Base-by-base conservation (phyloP, 2,888 invertebrate species). In the Caenorhabditis virilis region DNA sequence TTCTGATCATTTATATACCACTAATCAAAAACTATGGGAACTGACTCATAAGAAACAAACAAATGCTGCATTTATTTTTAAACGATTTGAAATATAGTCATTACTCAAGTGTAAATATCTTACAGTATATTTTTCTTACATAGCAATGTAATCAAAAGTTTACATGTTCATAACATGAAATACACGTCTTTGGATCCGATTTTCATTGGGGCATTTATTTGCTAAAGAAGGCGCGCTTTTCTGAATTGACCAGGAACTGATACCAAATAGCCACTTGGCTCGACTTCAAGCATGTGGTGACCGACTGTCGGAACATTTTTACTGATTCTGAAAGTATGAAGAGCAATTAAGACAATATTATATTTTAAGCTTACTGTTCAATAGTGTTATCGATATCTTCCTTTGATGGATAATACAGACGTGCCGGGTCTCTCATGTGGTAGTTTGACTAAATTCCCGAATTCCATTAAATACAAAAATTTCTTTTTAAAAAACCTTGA, bases 171-270 rank as follows among this genome's bases (percentile, higher is more conserved):
- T 18, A 18, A 20, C 16, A n/a, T 36, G 15, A 38, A 38, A 18
- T 18, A 38, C 16, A 38, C 5, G 4, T 18, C 20, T n/a, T n/a
- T n/a, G n/a, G n/a, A n/a, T n/a, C n/a, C n/a, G n/a, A n/a, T n/a
- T n/a, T n/a, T n/a, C n/a, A n/a, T n/a, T n/a, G n/a, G n/a, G n/a
- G n/a, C n/a, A n/a, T n/a, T n/a, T n/a, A n/a, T n/a, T 15, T 7
- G 3, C 23, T 42, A 42, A 22, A 42, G 18, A 15, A 42, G 42
- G 9, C 20, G 22, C 2, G 23, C 42, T 20, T 23, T 42, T 23
- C 25, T 22, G 23, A 22, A 15, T 42, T 42, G 42, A 11, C 42
- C 42, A 23, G 42, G 42, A 23, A 42, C 42, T 23, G 42, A 42
- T 2, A 42, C 22, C 2, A 23, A 7, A 7, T 7, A 15, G 2